Conservation (phyloP, 2,113 vertebrate species). For the Scytalopus superciliaris region DNA sequence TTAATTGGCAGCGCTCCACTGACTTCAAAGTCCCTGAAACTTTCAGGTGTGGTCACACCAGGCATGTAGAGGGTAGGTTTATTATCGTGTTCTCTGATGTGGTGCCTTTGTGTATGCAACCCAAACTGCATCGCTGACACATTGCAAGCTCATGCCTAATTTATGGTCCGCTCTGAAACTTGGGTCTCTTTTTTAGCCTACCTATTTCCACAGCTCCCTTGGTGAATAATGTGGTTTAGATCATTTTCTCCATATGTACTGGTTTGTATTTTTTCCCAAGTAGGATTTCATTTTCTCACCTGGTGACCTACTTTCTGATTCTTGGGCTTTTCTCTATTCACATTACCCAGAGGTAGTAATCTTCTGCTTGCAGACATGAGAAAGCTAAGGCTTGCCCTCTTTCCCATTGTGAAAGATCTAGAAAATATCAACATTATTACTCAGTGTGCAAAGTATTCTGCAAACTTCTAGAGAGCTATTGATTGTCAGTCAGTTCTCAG, state of each 20-base stretch:
- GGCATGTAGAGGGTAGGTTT: neutral
- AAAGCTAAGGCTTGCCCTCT: neutral
- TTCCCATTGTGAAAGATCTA: neutral
- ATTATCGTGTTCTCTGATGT: slow-evolving; percentile 15
- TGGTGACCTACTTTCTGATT: neutral
- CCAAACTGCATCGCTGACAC: neutral
- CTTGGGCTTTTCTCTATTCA: neutral
- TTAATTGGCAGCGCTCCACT: neutral
- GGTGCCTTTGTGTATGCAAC: neutral
- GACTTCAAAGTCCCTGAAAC: slow-evolving; percentile 9
- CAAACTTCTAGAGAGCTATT: neutral
- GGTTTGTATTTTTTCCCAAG: neutral
- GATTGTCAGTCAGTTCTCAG: neutral
- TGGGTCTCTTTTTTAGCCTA: neutral
- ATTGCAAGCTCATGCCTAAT: slow-evolving; percentile 5
- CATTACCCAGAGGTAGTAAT: neutral
- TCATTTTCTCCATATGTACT: neutral
- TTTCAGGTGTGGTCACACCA: slow-evolving; percentile 32
- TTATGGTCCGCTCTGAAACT: neutral
- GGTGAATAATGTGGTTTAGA: neutral
- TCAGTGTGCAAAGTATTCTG: neutral
- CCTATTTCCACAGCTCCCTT: neutral
- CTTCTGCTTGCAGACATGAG: neutral
- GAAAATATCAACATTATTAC: neutral
- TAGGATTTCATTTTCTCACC: neutral